Evolutionary conservation across 2,888 invertebrate genomes (phyloP).

Genomic region (Orchestes rusci): DNA sequence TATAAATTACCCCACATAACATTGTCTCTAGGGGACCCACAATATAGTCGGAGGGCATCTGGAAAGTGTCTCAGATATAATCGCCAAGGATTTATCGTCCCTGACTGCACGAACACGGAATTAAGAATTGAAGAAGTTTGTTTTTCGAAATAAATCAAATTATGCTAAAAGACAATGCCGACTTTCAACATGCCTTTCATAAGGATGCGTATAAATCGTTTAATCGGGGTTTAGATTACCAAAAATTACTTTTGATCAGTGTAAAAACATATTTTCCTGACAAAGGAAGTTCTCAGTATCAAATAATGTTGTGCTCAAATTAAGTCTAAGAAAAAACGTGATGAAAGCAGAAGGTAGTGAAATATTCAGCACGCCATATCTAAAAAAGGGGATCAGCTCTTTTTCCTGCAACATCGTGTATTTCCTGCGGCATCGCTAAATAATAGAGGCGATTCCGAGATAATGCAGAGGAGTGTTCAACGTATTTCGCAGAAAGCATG

Average conservation of each 20-base stretch:
- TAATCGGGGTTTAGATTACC: too few relatives aligned
- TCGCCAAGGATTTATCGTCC: conserved; percentile 18
- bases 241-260: too few relatives aligned
- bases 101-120: conserved; percentile 18
- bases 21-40: conserved; percentile 19
- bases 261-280: too few relatives aligned
- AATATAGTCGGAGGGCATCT: conserved; percentile 19
- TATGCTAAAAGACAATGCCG: too few relatives aligned
- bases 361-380: too few relatives aligned
- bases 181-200: too few relatives aligned
- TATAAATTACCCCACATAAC: conserved; percentile 17
- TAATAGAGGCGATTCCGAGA: conserved; percentile 38
- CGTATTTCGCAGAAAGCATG: conserved; percentile 39
- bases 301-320: too few relatives aligned
- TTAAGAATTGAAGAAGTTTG: conserved; percentile 20
- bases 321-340: too few relatives aligned
- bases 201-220: too few relatives aligned
- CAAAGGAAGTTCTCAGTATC: too few relatives aligned
- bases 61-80: conserved; percentile 23
- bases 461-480: conserved; percentile 36
- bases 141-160: too few relatives aligned
- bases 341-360: too few relatives aligned
- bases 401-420: conserved; percentile 17
- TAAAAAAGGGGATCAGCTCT: conserved; percentile 9
- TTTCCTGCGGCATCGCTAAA: conserved; percentile 37